Percentiles rank a stretch among this genome's conserved stretches.
Conservation (phyloP, 2,113 vertebrate species). For the Anhinga anhinga region DNA sequence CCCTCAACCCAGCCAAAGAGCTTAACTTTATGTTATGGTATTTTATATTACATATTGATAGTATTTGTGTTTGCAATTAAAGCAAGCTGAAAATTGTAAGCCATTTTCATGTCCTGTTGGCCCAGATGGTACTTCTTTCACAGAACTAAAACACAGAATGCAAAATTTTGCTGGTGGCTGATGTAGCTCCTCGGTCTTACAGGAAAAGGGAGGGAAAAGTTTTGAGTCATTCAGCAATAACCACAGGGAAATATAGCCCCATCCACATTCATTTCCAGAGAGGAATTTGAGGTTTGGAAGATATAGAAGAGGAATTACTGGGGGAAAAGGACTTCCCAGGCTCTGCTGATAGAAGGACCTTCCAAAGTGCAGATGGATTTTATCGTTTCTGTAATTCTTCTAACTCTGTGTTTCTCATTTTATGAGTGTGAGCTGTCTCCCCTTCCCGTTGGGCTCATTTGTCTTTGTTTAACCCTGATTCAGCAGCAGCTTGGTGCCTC, state of each 20-base stretch:
- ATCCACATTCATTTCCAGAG: conserved; percentile 32
- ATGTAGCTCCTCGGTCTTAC: neutral
- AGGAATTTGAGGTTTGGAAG: conserved; percentile 58
- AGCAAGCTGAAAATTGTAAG: neutral
- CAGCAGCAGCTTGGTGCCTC: neutral
- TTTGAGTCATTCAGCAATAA: conserved; percentile 20
- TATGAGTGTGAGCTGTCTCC: conserved; percentile 28
- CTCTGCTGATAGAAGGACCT: neutral
- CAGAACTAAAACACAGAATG: neutral
- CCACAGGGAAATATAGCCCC: neutral
- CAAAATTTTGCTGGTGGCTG: neutral
- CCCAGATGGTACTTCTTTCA: neutral
- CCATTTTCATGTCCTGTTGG: neutral
- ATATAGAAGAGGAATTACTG: conserved; percentile 9
- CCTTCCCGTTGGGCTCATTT: neutral
- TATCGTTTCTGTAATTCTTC: conserved; percentile 11
- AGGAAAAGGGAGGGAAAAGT: conserved; percentile 29
- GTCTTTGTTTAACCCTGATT: neutral
- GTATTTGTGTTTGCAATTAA: neutral
- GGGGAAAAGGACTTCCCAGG: conserved; percentile 26
- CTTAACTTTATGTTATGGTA: neutral
- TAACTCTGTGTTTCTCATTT: conserved; percentile 32
- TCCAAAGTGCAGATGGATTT: conserved; percentile 31
- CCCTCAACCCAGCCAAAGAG: neutral
- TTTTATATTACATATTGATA: neutral